Evolutionary conservation across 2,888 invertebrate species (phyloP).

Genomic region (Lasioglossum malachurum): DNA sequence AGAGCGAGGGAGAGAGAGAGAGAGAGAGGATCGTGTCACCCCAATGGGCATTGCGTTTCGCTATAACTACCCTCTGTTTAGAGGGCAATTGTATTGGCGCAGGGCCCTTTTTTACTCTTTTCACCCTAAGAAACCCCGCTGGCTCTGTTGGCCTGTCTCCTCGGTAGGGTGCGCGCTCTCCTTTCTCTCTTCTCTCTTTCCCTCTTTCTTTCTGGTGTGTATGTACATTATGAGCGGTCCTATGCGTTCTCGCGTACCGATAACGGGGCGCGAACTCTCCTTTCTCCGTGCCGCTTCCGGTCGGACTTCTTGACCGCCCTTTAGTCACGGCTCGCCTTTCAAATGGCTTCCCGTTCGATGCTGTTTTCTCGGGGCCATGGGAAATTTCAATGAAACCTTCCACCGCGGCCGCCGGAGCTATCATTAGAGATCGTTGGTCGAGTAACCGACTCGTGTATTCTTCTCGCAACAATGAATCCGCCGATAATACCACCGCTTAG

Average conservation of each 20-base stretch:
- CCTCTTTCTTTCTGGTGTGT: slow-evolving; percentile 36
- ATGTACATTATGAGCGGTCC: slow-evolving; percentile 38
- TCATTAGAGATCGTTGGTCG: slow-evolving; percentile 4
- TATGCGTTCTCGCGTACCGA: slow-evolving; percentile 45
- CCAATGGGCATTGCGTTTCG: slow-evolving; percentile 75
- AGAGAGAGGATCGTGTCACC: slow-evolving; percentile 45
- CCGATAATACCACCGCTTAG: background rate
- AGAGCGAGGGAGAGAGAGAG: slow-evolving; percentile 28
- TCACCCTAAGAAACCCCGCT: slow-evolving; percentile 78
- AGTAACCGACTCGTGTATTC: slow-evolving; percentile 11
- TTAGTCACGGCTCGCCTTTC: slow-evolving; percentile 40
- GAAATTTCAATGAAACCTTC: background rate
- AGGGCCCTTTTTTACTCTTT: slow-evolving; percentile 75
- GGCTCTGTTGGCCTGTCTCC: slow-evolving; percentile 78
- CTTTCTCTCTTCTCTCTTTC: slow-evolving; percentile 10
- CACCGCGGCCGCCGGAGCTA: background rate
- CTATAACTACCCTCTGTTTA: slow-evolving; percentile 81
- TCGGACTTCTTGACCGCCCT: slow-evolving; percentile 42
- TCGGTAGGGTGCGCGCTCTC: slow-evolving; percentile 71
- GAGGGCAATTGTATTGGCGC: slow-evolving; percentile 79
- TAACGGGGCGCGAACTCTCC: slow-evolving; percentile 49
- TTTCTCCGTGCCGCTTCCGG: slow-evolving; percentile 22
- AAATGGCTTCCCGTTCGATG: slow-evolving; percentile 14
- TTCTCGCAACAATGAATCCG: background rate
- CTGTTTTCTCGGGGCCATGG: slow-evolving; percentile 22